Evolutionary conservation across 2,888 invertebrate genomes (phyloP), one percentile per base, ranked within the genome.

Genomic region (Melipona beecheii): DNA sequence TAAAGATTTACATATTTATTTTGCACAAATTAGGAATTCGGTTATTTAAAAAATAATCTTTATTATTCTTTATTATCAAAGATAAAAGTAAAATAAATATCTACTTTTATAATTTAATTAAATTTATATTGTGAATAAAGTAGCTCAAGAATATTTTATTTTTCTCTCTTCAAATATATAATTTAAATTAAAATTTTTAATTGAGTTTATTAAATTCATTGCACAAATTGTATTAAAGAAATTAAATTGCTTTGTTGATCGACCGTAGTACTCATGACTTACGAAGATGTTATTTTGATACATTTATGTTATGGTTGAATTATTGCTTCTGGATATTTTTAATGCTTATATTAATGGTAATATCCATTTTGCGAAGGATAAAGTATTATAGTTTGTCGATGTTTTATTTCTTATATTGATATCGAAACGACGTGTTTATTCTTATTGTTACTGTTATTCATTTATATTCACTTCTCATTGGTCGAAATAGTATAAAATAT

Each of bases 381-480:
- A 36, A 64, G 36, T 64, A 43, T 36, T 36, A 9, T 36, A 13
- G 5, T 36, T 21, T 4, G 36, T 36, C 64, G 36, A 36, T 64
- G n/a, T n/a, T n/a, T n/a, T n/a, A n/a, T n/a, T n/a, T 64, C 64
- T 36, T 31, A 64, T 64, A 64, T 64, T 13, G 64, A 13, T 21
- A 21, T 17, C 27, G 27, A 62, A 64, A 64, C 21, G 6, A 64
- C 36, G 6, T 6, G 64, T 64, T 60, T 60, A 60, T 9, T 17
- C 60, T 9, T 27, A 17, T 27, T 15, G n/a, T 2, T 2, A n/a
- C 5, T 15, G n/a, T 2, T 17, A 15, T 15, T 11, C 19, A 11
- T 24, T 43, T 43, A 43, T 43, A 11, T 31, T 15, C 64, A 21
- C 36, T 36, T 64, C 21, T 64, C 13, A 64, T 21, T 15, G 13